These are phyloP conservation scores for Sarcophaga carnaria DNA, from an alignment of 2,888 invertebrate genomes.

Conservation along the genomic window DNA sequence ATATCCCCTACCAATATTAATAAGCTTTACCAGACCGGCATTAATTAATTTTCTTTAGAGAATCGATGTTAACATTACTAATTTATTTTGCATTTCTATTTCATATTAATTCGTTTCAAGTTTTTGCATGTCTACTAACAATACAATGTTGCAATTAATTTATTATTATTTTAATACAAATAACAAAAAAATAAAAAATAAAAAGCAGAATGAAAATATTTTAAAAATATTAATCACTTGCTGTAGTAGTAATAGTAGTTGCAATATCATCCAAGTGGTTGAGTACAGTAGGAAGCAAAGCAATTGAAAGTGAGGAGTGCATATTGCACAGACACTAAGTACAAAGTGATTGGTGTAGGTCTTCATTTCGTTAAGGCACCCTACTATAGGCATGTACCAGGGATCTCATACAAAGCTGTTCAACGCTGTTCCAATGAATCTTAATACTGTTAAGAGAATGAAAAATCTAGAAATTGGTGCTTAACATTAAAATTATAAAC, in stretches of 20 bases:
- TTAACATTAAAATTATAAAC: no score
- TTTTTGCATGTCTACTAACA: slow-evolving; percentile 17
- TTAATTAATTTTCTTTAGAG: no score
- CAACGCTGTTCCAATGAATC: not conserved
- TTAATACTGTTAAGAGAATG: not conserved
- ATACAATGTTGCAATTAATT: slow-evolving; percentile 62
- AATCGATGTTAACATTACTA: no score
- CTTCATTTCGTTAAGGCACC: not conserved
- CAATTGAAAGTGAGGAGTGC: not conserved
- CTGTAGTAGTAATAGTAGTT: slow-evolving; percentile 5
- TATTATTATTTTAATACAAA: slow-evolving; percentile 17
- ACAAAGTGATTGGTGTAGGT: slow-evolving; percentile 7
- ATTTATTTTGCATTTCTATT: slow-evolving; percentile 2
- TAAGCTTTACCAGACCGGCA: no score
- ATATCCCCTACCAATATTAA: no score
- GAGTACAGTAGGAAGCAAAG: not conserved
- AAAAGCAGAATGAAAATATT: not conserved
- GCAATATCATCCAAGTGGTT: not conserved
- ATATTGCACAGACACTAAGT: not conserved
- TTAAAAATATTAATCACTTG: slow-evolving; percentile 38
- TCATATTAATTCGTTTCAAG: not conserved
- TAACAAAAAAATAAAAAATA: not conserved
- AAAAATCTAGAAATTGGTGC: no score
- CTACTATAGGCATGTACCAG: no score
- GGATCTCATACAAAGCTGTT: not conserved